phyloP scores from a whole-genome alignment of 2,113 vertebrate species.

The Myotis lucifugus region DNA sequence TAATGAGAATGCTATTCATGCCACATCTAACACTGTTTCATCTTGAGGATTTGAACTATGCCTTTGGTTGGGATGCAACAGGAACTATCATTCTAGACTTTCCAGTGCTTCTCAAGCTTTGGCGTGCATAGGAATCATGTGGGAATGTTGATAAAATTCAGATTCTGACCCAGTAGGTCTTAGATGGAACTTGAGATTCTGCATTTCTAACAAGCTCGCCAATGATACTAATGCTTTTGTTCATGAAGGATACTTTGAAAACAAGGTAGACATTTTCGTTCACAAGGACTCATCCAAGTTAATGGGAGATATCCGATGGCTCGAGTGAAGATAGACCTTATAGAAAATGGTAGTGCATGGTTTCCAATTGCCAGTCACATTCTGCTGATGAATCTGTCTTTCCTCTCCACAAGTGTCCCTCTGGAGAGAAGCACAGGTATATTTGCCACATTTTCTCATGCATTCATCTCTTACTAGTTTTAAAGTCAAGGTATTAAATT shows the following conservation, averaged over 20 bases:
- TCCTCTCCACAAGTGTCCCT: background rate
- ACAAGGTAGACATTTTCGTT: background rate
- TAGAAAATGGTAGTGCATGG: background rate
- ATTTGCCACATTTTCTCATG: background rate
- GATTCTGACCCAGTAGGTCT: background rate
- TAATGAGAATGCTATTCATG: background rate
- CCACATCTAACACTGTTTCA: background rate
- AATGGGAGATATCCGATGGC: background rate
- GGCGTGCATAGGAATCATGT: background rate
- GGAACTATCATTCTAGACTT: background rate
- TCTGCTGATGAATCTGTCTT: background rate
- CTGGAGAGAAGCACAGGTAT: background rate
- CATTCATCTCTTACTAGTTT: background rate
- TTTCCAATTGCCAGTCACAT: background rate
- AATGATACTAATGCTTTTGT: background rate
- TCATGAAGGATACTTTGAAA: background rate
- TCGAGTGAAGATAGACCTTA: background rate
- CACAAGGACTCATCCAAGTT: background rate
- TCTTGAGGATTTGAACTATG: background rate
- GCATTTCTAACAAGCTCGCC: background rate
- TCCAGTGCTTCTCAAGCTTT: background rate
- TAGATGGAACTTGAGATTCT: background rate
- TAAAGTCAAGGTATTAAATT: background rate
- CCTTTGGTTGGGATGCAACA: background rate
- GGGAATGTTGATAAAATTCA: background rate